Evolutionary conservation across 2,797 vertebrate species (phyloP).

Genomic region (Chloroceryle inda): DNA sequence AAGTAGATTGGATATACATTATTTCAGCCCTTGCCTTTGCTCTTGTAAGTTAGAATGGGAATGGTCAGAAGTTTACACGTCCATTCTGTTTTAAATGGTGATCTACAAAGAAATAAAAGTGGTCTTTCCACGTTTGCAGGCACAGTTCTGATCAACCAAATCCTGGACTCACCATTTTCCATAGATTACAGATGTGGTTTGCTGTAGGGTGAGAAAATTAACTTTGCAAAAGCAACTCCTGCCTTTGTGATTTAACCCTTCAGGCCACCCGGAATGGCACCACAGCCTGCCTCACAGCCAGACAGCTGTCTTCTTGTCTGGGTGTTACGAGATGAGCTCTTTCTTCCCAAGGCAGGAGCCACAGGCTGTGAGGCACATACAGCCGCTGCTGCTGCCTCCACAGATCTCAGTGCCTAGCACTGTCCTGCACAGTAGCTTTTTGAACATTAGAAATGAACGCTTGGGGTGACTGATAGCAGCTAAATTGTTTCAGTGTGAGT

Average conservation of each 20-base stretch:
- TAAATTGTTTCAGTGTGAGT: accelerated
- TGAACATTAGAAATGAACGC: accelerated
- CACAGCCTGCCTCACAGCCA: background rate
- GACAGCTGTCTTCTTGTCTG: no score
- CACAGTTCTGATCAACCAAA: background rate
- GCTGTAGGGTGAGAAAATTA: background rate
- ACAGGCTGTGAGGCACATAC: background rate
- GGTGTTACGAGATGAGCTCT: accelerated
- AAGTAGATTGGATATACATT: accelerated
- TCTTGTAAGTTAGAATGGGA: background rate
- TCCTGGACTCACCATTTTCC: background rate
- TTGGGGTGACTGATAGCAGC: background rate
- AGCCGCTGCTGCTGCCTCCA: no score
- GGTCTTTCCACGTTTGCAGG: background rate
- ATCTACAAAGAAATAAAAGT: background rate
- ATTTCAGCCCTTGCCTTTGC: background rate
- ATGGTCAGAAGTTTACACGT: background rate
- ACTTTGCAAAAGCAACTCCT: background rate
- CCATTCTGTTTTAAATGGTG: accelerated
- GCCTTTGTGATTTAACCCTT: background rate
- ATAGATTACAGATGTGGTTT: accelerated
- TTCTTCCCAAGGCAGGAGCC: no score
- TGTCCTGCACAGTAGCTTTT: background rate
- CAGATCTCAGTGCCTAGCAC: no score
- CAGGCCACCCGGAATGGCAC: accelerated